These are phyloP conservation scores for Monopterus albus DNA, from an alignment of 2,113 vertebrate genomes.

Conservation along the genomic window DNA sequence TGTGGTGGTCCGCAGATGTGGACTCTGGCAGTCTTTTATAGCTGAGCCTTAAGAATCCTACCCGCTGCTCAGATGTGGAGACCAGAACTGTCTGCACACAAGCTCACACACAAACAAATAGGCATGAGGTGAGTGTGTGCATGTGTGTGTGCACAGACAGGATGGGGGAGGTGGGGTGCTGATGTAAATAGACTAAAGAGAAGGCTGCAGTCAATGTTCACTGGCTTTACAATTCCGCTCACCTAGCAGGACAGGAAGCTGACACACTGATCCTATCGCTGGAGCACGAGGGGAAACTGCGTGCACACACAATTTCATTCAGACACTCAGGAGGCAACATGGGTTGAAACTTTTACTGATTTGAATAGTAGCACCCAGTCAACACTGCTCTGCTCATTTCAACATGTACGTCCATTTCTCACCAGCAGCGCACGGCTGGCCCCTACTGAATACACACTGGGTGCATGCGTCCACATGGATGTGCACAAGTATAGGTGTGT, in stretches of 20 bases:
- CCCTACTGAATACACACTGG: constrained; percentile 58
- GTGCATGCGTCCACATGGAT: constrained; percentile 24
- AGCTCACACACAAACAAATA: constrained; percentile 6
- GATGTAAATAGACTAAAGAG: constrained; percentile 80
- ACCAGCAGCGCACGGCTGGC: constrained; percentile 56
- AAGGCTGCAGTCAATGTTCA: constrained; percentile 87
- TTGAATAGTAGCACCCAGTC: constrained; percentile 49
- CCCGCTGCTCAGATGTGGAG: constrained; percentile 66
- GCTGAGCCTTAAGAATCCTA: constrained; percentile 69
- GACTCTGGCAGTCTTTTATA: constrained; percentile 75
- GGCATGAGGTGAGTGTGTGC: constrained; percentile 39
- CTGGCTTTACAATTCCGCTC: constrained; percentile 92
- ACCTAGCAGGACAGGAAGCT: constrained; percentile 80
- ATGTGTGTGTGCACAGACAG: constrained; percentile 64
- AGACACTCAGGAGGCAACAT: background rate
- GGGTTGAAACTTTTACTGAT: background rate
- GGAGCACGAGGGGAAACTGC: constrained; percentile 3
- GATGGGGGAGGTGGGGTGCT: constrained; percentile 31
- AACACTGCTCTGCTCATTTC: constrained; percentile 11
- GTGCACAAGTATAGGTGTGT: constrained; percentile 33
- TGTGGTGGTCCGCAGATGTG: constrained; percentile 80
- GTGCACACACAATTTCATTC: background rate
- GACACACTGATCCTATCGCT: constrained; percentile 39
- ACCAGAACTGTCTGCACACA: constrained; percentile 39
- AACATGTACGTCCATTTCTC: constrained; percentile 26